Evolutionary conservation across 2,113 vertebrate species (phyloP).

Genomic region (Xenopus laevis): DNA sequence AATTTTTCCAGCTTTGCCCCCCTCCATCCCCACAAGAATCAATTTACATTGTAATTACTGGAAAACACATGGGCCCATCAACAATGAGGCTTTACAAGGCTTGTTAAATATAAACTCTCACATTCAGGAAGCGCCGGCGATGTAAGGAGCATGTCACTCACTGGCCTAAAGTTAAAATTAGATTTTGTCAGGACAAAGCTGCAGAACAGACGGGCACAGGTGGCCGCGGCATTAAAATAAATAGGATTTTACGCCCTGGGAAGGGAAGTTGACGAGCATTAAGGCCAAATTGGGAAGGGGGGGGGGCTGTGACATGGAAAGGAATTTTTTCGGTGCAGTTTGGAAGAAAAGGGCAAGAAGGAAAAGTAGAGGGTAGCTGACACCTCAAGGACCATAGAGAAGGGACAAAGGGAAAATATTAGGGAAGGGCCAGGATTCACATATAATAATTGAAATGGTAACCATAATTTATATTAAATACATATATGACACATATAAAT

Average conservation of each 20-base stretch:
- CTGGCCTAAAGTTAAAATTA: conserved; percentile 29
- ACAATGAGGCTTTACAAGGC: conserved; percentile 1
- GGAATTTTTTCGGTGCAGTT: conserved; percentile 12
- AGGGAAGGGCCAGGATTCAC: too few species aligned
- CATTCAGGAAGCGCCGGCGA: not conserved
- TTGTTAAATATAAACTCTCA: not conserved
- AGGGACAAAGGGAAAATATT: too few species aligned
- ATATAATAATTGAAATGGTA: too few species aligned
- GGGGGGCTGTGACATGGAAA: not conserved
- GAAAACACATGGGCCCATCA: conserved; percentile 10
- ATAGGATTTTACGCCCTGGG: conserved; percentile 37
- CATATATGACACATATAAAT: too few species aligned
- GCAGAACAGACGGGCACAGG: conserved; percentile 27
- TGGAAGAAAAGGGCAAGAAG: conserved; percentile 2
- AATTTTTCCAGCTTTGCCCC: too few species aligned
- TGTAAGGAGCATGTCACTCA: conserved; percentile 5
- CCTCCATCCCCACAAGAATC: too few species aligned
- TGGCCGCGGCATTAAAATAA: conserved; percentile 20
- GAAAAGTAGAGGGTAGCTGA: not conserved
- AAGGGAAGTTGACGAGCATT: conserved; percentile 29
- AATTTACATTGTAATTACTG: conserved; percentile 5
- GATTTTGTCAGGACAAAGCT: conserved; percentile 21
- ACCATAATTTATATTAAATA: too few species aligned
- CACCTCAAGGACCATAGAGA: too few species aligned
- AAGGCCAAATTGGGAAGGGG: not conserved